Evolutionary conservation across 2,797 vertebrate genomes (phyloP).

Genomic region (Agapornis canus): DNA sequence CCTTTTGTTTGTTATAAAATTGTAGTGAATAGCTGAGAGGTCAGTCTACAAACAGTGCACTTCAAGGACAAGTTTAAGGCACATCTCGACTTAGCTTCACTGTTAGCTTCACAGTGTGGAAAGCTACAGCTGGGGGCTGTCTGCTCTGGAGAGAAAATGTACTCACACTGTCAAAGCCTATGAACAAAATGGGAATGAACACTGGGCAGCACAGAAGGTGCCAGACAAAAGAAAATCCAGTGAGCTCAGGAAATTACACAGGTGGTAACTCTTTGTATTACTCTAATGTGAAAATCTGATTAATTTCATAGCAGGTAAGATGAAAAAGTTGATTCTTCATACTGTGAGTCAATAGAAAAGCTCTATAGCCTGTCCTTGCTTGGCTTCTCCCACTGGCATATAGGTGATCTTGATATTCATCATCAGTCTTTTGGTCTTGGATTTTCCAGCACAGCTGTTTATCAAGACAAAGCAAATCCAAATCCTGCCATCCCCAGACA

Average conservation of each 20-base stretch:
- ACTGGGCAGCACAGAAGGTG: slow-evolving; percentile 48
- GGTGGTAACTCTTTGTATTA: slow-evolving; percentile 18
- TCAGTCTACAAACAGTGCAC: not conserved
- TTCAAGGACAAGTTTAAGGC: slow-evolving; percentile 27
- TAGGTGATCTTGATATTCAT: not conserved
- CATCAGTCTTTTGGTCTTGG: not conserved
- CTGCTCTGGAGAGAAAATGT: slow-evolving; percentile 30
- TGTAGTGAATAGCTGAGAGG: not conserved
- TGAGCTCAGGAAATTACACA: slow-evolving; percentile 35
- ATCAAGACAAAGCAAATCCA: not conserved
- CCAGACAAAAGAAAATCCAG: slow-evolving; percentile 42
- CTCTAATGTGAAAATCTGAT: slow-evolving; percentile 47
- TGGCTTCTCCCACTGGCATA: not conserved
- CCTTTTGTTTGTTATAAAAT: not conserved
- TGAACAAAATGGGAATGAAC: not conserved
- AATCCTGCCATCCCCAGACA: not conserved
- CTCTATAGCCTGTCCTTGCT: not conserved
- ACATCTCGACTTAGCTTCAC: slow-evolving; percentile 1
- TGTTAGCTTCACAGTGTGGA: slow-evolving; percentile 17
- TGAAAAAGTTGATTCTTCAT: not conserved
- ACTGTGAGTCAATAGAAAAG: not conserved
- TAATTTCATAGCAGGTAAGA: slow-evolving; percentile 30
- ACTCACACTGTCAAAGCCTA: slow-evolving; percentile 21
- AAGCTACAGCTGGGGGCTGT: slow-evolving; percentile 30
- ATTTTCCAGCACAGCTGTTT: not conserved